These are phyloP conservation scores for Danionella dracula DNA, from an alignment of 2,797 vertebrate genomes.

Conservation along the genomic window DNA sequence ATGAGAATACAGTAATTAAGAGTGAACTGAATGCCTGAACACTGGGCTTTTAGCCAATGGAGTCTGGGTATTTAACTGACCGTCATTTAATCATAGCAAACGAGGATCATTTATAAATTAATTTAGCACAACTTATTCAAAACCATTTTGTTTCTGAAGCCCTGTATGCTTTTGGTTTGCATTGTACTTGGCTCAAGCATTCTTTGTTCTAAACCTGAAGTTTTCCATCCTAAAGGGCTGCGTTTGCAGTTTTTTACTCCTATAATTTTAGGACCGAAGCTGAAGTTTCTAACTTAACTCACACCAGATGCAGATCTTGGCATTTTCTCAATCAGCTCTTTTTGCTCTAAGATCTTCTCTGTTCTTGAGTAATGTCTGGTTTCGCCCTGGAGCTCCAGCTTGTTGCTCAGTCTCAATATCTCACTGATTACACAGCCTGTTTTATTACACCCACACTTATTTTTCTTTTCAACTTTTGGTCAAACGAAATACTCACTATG, in stretches of 20 bases:
- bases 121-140: too few species aligned
- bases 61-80: too few species aligned
- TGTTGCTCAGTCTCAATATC: not conserved
- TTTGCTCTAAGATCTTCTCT: not conserved
- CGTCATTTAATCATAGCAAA: too few species aligned
- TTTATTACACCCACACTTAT: not conserved
- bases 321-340: slow-evolving; percentile 35
- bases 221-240: slow-evolving; percentile 20
- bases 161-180: too few species aligned
- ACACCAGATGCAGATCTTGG: slow-evolving; percentile 46
- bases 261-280: slow-evolving; percentile 46
- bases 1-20: too few species aligned
- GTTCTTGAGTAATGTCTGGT: slow-evolving; percentile 23
- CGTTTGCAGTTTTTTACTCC: slow-evolving; percentile 36
- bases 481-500: not conserved
- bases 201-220: slow-evolving; percentile 52
- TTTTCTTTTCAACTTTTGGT: not conserved
- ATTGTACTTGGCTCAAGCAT: too few species aligned
- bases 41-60: too few species aligned
- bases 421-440: not conserved
- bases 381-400: not conserved
- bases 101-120: too few species aligned
- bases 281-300: slow-evolving; percentile 45
- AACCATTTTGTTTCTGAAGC: too few species aligned
- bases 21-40: too few species aligned